Conservation (phyloP, 2,797 vertebrate genomes). For the Micropoecilia bifurca region DNA sequence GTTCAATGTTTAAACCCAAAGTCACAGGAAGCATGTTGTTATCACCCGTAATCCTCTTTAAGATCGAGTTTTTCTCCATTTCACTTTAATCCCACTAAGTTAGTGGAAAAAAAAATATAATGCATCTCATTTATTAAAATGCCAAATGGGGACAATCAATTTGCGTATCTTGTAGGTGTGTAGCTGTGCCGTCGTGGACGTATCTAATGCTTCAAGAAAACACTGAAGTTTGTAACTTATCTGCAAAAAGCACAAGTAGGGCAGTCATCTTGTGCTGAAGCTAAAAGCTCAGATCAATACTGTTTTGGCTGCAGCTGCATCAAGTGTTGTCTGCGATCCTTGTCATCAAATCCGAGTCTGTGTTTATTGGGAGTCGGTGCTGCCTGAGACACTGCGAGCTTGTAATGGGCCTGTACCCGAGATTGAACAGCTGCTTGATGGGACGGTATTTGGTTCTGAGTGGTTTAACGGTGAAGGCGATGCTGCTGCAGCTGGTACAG, state of each 20-base stretch:
- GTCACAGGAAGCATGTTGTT: neutral
- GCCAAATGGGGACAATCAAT: slow-evolving; percentile 30
- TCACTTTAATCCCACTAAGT: slow-evolving; percentile 34
- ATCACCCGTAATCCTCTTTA: slow-evolving; percentile 41
- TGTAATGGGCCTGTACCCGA: slow-evolving; percentile 52
- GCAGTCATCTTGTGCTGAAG: slow-evolving; percentile 5
- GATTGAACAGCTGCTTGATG: slow-evolving; percentile 48
- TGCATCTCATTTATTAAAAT: neutral
- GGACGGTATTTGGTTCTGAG: slow-evolving; percentile 10
- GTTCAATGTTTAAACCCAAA: slow-evolving; percentile 17
- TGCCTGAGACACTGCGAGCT: slow-evolving; percentile 20
- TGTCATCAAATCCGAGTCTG: slow-evolving; percentile 26
- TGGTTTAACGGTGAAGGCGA: slow-evolving; percentile 36
- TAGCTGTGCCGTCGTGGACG: neutral
- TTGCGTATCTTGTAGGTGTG: neutral
- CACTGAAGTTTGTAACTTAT: neutral
- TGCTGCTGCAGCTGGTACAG: slow-evolving; percentile 19
- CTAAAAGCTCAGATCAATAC: slow-evolving; percentile 28
- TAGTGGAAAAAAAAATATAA: slow-evolving; percentile 22
- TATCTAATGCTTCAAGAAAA: neutral
- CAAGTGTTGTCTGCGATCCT: slow-evolving; percentile 14
- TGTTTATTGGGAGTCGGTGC: slow-evolving; percentile 24
- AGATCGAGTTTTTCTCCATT: slow-evolving; percentile 37
- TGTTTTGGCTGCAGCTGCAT: neutral
- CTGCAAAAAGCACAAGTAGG: neutral